These are phyloP conservation scores for Harpagifer antarcticus DNA, from an alignment of 2,797 vertebrate genomes.

Conservation along the genomic window DNA sequence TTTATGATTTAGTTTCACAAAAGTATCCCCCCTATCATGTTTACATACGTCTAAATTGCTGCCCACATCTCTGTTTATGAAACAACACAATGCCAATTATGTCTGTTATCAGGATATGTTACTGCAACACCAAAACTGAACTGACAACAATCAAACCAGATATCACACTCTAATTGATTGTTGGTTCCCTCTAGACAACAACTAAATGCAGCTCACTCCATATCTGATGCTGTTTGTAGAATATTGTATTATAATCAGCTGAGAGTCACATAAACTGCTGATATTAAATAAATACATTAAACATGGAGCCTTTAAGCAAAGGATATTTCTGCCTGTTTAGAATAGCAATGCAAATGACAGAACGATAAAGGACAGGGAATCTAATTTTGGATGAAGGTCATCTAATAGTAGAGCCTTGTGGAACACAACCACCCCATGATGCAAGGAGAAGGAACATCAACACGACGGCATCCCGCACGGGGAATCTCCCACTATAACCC, in stretches of 20 bases:
- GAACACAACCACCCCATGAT: constrained; percentile 5
- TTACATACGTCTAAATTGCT: background rate
- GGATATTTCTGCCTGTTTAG: constrained; percentile 2
- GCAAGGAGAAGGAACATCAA: constrained; percentile 44
- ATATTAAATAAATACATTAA: background rate
- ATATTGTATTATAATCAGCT: background rate
- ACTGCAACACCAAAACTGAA: background rate
- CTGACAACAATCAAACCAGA: too few relatives aligned
- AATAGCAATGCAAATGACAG: constrained; percentile 11
- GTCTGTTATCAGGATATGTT: background rate
- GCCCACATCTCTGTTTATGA: too few relatives aligned
- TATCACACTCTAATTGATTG: background rate
- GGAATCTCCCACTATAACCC: constrained; percentile 46
- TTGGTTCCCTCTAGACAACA: background rate
- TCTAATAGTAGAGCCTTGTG: constrained; percentile 25
- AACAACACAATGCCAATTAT: background rate
- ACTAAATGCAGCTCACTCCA: background rate
- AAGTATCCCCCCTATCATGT: background rate
- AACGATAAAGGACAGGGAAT: constrained; percentile 16
- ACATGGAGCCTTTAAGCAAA: background rate
- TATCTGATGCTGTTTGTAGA: too few relatives aligned
- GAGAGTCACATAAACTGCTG: background rate
- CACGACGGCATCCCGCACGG: constrained; percentile 40
- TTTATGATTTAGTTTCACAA: background rate
- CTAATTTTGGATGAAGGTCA: constrained; percentile 35